Evolutionary conservation across 2,888 invertebrate species (phyloP), one percentile per base, ranked within the genome.

Genomic region (Pedicia rivosa): DNA sequence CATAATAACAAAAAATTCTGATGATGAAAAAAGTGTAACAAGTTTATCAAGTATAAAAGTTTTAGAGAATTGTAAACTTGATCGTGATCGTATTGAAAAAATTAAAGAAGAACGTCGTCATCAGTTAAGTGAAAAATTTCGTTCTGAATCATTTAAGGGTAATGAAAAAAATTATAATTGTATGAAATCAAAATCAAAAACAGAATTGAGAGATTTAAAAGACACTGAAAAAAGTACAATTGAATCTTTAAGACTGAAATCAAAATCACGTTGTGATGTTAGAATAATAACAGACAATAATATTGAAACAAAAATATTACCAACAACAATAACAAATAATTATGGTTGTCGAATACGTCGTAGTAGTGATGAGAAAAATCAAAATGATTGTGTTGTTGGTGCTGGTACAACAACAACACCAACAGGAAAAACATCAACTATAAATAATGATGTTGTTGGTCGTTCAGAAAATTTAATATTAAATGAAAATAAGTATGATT

Each of bases 61-160:
- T 0, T 63, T 71, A 6, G 69, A 70, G 38, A 62, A 57, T 15
- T 62, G 63, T 26, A 72, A 78, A 41, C 53, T 75, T 15, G 78
- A 80, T 48, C 64, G 88, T 32, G 87, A 88, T 52, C 63, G 88
- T 31, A 86, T 90, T 44, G 87, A 90, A 57, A 79, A 81, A 54
- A 90, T 88, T 55, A 90, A 90, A 61, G 86, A 88, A 53, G 88
- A 90, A 52, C 64, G 88, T n/a, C 66, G 90, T 35, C 78, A 76
- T 46, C 82, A 84, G 50, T 60, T 88, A 10, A 70, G 86, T 31
- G 86, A 88, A 52, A 87, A 86, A 55, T 87, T 86, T 54, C 78
- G 82, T 43, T 78, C 82, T 2, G 84, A 84, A 46, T 78, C 83
- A 8, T 78, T 87, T 41, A 67, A 77, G 34, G 75, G 75, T 44